Base-by-base conservation (phyloP, 2,113 vertebrate genomes). In the Ictalurus punctatus region DNA sequence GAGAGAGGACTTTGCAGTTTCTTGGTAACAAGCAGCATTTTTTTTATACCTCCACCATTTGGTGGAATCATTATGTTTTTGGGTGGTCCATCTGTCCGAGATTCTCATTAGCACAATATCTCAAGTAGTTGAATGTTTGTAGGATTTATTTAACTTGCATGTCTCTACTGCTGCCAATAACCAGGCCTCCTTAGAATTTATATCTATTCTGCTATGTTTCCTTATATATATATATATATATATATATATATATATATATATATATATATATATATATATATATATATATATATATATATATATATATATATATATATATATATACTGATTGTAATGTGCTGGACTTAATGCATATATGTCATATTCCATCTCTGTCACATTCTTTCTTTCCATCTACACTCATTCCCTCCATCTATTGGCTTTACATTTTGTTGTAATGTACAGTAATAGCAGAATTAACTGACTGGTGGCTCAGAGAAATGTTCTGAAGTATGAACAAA, bases 401-500 rank as follows among this genome's bases (percentile, higher is more conserved):
- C 48, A 34, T 81, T 86, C 34, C 82, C 65, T 37, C 14, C 71
- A 34, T 89, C 85, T 86, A n/a, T 82, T 86, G 67, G 37, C 34
- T 69, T 59, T 83, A 74, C 76, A 61, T 89, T 83, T 73, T 44
- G 76, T 80, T 81, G n/a, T n/a, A n/a, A n/a, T n/a, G n/a, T 44
- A 7, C 8, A 83, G 9, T 56, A 34, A 74, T 16, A 59, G 52
- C 37, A 21, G 13, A 25, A 80, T 80, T 76, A 54, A 27, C 82
- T 65, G 71, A 58, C 37, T 84, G 59, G 86, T 34, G 74, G 58
- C 59, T 73, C 37, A 54, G 85, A 84, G 40, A 86, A 86, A 63
- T 63, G 87, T 67, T 84, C 58, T 34, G 5, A 40, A 37, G 58
- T 78, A 76, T 81, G 80, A 88, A 87, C 83, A 80, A 91, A 88